Evolutionary conservation across 2,113 vertebrate species (phyloP), one percentile per base, ranked within the genome.

Genomic region (Gambusia holbrooki): DNA sequence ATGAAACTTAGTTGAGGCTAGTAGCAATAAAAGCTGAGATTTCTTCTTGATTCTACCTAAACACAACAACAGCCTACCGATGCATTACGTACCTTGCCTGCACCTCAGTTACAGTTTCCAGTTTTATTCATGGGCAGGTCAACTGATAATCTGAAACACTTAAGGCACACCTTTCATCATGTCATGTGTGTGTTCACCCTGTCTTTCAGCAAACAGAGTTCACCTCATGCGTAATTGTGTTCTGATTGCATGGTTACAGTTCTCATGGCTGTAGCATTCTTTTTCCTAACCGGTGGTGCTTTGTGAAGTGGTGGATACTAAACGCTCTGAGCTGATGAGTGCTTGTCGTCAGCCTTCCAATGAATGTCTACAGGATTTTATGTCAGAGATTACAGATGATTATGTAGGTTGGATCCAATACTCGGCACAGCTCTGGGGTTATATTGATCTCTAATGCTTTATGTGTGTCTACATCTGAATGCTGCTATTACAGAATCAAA

Each of bases 311-410:
- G 63, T 67, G 74, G 76, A 73, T 82, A 70, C 90, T 81, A 87
- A 85, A 87, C 0, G n/a, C 65, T 51, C 28, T 76, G 81, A 82
- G 84, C 76, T 83, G 74, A 83, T 85, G 77, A 87, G 71, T 81
- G 77, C 80, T 88, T 88, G 80, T 82, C 84, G 76, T 89, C 78
- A 81, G 62, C 51, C 60, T 48, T 83, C 82, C 78, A 83, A 25
- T 82, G 79, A 82, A 82, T 84, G 74, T 63, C 81, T 77, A 81
- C 80, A 85, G 86, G 89, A 90, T 90, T 89, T 91, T 82, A 88
- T 92, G 84, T 84, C 66, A 62, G 90, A 91, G 91, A 92, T 92
- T 92, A 91, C 89, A 87, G 71, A 86, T 91, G 82, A 91, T 90
- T 88, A 89, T 91, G 72, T 88, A 69, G 82, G 88, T 90, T 93